These are phyloP conservation scores for Sebastes glaucus DNA, from an alignment of 2,797 vertebrate species.

Conservation along the genomic window DNA sequence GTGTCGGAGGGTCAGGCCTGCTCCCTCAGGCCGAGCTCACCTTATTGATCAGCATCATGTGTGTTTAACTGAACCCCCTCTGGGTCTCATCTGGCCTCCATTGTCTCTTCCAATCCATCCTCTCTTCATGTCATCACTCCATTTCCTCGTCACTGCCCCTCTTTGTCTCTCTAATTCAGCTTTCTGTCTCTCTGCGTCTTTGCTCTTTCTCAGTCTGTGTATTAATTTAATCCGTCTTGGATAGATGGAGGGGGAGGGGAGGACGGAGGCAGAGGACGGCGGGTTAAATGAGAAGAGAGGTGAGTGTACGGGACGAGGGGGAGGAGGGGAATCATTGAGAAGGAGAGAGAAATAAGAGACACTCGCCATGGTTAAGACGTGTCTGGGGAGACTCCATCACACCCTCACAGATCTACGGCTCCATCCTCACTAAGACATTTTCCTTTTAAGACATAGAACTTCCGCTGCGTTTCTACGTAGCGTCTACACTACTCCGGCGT, in stretches of 20 bases:
- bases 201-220: conserved; percentile 15
- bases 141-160: neutral
- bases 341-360: neutral
- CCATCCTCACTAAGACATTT: too few species aligned
- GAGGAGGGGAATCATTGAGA: conserved; percentile 13
- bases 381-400: neutral
- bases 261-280: neutral
- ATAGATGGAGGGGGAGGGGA: neutral
- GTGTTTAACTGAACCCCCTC: conserved; percentile 58
- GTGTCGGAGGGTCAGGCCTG: neutral
- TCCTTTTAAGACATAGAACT: too few species aligned
- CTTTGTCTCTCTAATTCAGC: conserved; percentile 23
- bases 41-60: conserved; percentile 59
- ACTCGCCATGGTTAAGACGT: neutral
- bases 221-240: conserved; percentile 31
- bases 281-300: conserved; percentile 29
- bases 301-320: conserved; percentile 7
- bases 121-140: conserved; percentile 25
- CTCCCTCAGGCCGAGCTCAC: conserved; percentile 7
- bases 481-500: too few species aligned
- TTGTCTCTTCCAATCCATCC: conserved; percentile 38
- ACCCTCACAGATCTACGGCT: too few species aligned
- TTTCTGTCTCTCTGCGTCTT: conserved; percentile 10
- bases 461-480: too few species aligned
- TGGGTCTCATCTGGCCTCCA: conserved; percentile 44